These are phyloP conservation scores for Dermolepida albohirtum DNA, from an alignment of 2,888 invertebrate species.

Conservation along the genomic window DNA sequence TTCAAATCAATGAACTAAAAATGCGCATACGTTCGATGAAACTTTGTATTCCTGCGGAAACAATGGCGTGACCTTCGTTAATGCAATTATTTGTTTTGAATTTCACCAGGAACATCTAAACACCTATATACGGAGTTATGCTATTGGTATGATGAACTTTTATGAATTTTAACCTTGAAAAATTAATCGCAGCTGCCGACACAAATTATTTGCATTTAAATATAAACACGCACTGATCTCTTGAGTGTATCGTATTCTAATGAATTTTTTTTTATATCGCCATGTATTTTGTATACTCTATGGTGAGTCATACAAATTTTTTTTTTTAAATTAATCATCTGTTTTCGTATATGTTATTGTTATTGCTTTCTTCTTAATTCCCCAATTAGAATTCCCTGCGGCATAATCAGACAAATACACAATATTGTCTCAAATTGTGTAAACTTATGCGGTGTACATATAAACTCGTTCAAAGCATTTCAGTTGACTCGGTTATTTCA, in stretches of 20 bases:
- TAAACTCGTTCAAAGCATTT: neutral
- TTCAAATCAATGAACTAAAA: slow-evolving; percentile 15
- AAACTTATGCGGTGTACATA: slow-evolving; percentile 2
- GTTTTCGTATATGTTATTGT: neutral
- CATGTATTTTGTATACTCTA: neutral
- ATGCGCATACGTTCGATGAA: neutral
- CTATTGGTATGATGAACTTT: too few species aligned
- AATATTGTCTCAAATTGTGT: slow-evolving; percentile 15
- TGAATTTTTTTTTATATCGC: neutral
- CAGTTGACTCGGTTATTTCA: slow-evolving; percentile 2
- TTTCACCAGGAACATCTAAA: too few species aligned
- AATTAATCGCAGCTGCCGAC: too few species aligned
- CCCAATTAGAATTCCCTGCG: neutral
- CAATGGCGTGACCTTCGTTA: neutral
- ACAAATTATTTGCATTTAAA: slow-evolving; percentile 24
- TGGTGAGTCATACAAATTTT: slow-evolving; percentile 19
- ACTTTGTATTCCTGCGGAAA: neutral
- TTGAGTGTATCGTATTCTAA: neutral
- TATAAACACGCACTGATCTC: slow-evolving; percentile 4
- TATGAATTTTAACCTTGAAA: too few species aligned
- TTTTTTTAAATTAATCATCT: slow-evolving; percentile 8
- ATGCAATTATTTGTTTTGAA: neutral
- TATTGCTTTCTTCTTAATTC: neutral
- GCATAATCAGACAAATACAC: neutral
- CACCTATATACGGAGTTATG: too few species aligned